Conservation (phyloP, 2,888 invertebrate genomes). For the Allolobophora icterica region DNA sequence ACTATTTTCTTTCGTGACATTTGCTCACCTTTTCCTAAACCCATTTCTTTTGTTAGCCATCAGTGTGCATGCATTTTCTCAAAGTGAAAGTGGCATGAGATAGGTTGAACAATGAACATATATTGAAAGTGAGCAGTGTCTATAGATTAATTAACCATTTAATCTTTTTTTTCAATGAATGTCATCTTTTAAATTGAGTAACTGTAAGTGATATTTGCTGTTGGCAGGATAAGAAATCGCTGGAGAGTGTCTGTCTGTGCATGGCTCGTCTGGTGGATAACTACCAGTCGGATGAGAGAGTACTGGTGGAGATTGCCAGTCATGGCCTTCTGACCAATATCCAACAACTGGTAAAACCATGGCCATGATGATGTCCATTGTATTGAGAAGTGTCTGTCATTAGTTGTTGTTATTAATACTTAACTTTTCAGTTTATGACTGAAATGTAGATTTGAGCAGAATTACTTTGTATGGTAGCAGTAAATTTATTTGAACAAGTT, state of each 20-base stretch:
- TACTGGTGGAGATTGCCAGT: slow-evolving; percentile 91
- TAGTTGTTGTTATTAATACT: neutral
- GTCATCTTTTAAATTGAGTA: neutral
- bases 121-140: neutral
- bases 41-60: neutral
- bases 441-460: neutral
- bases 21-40: neutral
- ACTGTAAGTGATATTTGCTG: neutral
- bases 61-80: too few species aligned
- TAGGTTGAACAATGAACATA: neutral
- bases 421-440: neutral
- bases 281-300: slow-evolving; percentile 87
- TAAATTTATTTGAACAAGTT: neutral
- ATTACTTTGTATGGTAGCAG: neutral
- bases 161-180: neutral
- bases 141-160: neutral
- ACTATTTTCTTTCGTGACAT: neutral
- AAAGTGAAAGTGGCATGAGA: neutral
- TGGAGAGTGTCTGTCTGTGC: slow-evolving; percentile 94
- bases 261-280: slow-evolving; percentile 96
- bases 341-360: slow-evolving; percentile 81
- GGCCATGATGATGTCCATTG: too few species aligned
- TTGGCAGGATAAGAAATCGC: slow-evolving; percentile 91
- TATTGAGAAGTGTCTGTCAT: neutral
- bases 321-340: slow-evolving; percentile 86